Evolutionary conservation across 2,797 vertebrate species (phyloP), one percentile per base, ranked within the genome.

Genomic region (Microctenopoma steveboyesi): DNA sequence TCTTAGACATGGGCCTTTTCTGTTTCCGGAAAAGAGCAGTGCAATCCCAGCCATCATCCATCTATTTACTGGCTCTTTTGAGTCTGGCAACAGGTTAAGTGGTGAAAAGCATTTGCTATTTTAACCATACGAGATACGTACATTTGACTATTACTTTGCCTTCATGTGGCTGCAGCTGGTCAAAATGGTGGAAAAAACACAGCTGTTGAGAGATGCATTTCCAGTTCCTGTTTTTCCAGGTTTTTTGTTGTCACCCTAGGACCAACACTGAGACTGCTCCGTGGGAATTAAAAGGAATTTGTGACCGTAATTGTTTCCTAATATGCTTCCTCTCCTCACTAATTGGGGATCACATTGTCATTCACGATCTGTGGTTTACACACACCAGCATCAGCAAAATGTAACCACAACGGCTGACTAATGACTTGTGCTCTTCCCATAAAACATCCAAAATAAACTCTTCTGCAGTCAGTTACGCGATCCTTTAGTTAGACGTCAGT

Each of bases 251-350:
- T 40, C 49, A 79, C 64, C 53, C 60, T 40, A 25, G 66, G 64
- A 85, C 50, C 42, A 66, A 27, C 52, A 56, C 67, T 3, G 37
- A 64, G 53, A 67, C 67, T 49, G 66, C 86, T 86, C 83, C 76
- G 77, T 72, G 60, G 75, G 85, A 78, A 83, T 57, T 73, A 48
- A 50, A 54, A 64, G 33, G 68, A 83, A 88, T 61, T 58, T 51
- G 66, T 69, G 53, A 82, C 75, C 81, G 51, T 87, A 89, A 90
- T 91, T 81, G 86, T 86, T 87, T 88, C 62, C 79, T 88, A 89
- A 91, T 89, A 82, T 82, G 72, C 76, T 87, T 82, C 68, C 67
- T 76, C 78, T 81, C 56, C 66, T 39, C 39, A 25, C 77, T 89
- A 86, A 88, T 77, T 86, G 81, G 76, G 64, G 69, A 81, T 87